These are phyloP conservation scores for Pangasius mekongensis DNA, from an alignment of 2,797 vertebrate genomes.

Conservation along the genomic window DNA sequence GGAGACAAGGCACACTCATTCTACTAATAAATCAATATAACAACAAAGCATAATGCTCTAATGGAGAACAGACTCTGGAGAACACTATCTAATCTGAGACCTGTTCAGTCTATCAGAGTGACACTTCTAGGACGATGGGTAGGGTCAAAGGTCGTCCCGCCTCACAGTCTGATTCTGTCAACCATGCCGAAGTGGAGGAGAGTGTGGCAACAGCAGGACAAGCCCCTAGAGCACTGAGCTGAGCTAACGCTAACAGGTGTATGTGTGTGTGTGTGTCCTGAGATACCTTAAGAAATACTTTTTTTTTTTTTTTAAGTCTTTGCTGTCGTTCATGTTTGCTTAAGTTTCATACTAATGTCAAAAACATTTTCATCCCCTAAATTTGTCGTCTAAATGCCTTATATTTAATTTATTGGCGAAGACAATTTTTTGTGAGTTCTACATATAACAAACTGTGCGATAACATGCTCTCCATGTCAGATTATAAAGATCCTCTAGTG, in stretches of 20 bases:
- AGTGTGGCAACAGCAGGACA: conserved; percentile 56
- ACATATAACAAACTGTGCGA: background rate
- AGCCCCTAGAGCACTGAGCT: conserved; percentile 37
- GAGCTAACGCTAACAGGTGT: conserved; percentile 54
- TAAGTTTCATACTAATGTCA: background rate
- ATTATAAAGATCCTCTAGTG: background rate
- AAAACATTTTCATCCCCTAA: background rate
- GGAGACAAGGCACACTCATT: background rate
- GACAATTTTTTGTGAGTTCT: background rate
- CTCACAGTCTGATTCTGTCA: conserved; percentile 75
- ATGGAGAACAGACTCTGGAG: conserved; percentile 21
- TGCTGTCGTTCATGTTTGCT: background rate
- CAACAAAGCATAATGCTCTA: background rate
- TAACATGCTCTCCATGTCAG: background rate
- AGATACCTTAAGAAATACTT: conserved; percentile 14
- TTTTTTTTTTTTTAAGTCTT: background rate
- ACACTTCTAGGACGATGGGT: conserved; percentile 55
- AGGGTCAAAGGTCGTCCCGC: conserved; percentile 60
- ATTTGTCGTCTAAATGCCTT: background rate
- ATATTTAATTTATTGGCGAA: background rate
- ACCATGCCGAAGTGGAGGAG: conserved; percentile 58
- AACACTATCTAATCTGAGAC: conserved; percentile 25
- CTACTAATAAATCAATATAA: background rate
- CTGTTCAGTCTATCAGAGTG: conserved; percentile 41
- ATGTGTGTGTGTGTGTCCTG: conserved; percentile 6